Evolutionary conservation across 2,888 invertebrate species (phyloP), one percentile per base, ranked within the genome.

Genomic region (Lacanobia wlatinum): DNA sequence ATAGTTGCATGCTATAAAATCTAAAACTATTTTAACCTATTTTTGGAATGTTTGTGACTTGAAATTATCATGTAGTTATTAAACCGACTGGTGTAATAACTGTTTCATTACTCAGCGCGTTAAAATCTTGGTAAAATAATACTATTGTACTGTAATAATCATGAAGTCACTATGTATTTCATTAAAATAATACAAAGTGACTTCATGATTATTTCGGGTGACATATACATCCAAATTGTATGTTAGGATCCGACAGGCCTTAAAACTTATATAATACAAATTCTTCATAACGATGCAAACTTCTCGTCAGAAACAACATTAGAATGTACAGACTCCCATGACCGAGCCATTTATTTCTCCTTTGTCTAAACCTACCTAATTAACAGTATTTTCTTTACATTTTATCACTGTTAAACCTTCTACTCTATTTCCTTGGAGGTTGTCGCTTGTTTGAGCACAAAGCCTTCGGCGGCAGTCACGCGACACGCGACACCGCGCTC

Each of bases 401-500:
- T 61, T 23, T 10, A n/a, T 52, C 12, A 28, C 14, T 16, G 21
- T 21, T 18, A 21, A 43, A n/a, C 18, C 48, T 16, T 14, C n/a
- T 28, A 48, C 12, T 59, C 3, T 46, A 34, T 21, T 65, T 40
- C 12, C 14, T 52, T 6, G 58, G 50, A 40, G 52, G 34, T 23
- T 52, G 73, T 16, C 55, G 55, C 52, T 70, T 55, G 60, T 61
- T 55, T 38, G 60, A 34, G 52, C 38, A 65, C 60, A 55, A 70
- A 64, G 73, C 52, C 71, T 63, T 67, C 55, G 74, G 61, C 53
- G 48, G 71, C 62, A 64, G 75, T 71, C 75, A 67, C 65, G 76
- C 56, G 76, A 86, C 81, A 84, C 86, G 68, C 43, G 74, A 87
- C 83, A 84, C 88, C 84, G 75, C 52, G 64, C 78, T 67, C 63